Base-by-base conservation (phyloP, 2,888 invertebrate genomes). In the Metopia argyrocephala region DNA sequence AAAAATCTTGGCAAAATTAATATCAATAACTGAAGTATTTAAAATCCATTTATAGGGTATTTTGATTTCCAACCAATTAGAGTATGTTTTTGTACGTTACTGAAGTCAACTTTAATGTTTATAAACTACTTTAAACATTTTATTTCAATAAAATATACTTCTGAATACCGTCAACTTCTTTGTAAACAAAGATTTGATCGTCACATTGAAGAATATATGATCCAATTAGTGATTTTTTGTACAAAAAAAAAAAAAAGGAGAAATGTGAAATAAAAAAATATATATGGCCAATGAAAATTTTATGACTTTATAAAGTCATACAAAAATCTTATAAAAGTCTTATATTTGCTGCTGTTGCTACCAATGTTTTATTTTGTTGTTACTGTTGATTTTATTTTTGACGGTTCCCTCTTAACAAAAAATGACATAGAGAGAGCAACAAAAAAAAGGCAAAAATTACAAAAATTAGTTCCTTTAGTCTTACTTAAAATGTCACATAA, bases 401-500 rank as follows among this genome's bases (percentile, higher is more conserved):
- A 74, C 78, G 71, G 71, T 78, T 81, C 78, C 70, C 70, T 78
- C 74, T 54, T 2, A 12, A 12, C 1, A 12, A 18, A 38, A 21
- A 28, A 66, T 45, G 31, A 48, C 54, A 74, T 70, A n/a, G n/a
- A n/a, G n/a, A n/a, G n/a, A n/a, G n/a, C n/a, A n/a, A n/a, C n/a
- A n/a, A n/a, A n/a, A n/a, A n/a, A n/a, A n/a, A n/a, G n/a, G n/a
- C n/a, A n/a, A n/a, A n/a, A n/a, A n/a, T n/a, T n/a, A n/a, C n/a
- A 75, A 62, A 81, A 81, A 78, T 81, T 70, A 78, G 78, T 74
- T 81, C 66, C 45, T 73, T 66, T 28, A 54, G 38, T 68, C 64
- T 76, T 78, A 81, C 81, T 81, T 81, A 81, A 82, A 83, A 87
- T 88, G 87, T 88, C 87, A 88, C 87, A 88, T 88, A 82, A 83